These are phyloP conservation scores for Pan paniscus DNA, from an alignment of 2,113 vertebrate genomes.

Conservation along the genomic window DNA sequence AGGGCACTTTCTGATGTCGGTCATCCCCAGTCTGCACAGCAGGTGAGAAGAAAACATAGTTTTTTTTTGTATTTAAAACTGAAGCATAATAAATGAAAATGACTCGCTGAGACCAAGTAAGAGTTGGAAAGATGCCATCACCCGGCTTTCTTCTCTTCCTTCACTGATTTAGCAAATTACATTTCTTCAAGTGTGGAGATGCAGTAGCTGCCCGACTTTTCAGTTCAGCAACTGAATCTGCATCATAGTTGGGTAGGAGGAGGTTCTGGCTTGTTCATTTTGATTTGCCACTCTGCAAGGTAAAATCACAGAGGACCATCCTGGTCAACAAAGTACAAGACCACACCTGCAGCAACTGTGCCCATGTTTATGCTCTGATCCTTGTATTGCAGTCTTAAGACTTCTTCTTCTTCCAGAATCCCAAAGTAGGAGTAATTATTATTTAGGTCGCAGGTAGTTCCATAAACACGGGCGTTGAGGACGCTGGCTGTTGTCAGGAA, in stretches of 20 bases:
- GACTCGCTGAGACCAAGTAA: fast-evolving
- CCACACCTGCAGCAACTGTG: fast-evolving
- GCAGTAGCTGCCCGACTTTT: fast-evolving
- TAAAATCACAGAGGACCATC: neutral
- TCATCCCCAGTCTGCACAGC: fast-evolving
- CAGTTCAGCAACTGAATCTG: fast-evolving
- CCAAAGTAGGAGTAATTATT: fast-evolving
- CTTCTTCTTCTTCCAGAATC: fast-evolving
- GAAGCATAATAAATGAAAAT: fast-evolving
- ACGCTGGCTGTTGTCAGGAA: neutral
- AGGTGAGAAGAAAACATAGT: too few species aligned
- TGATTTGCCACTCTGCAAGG: fast-evolving
- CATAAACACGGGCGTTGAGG: fast-evolving
- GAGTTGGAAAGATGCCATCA: fast-evolving
- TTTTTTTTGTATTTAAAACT: neutral
- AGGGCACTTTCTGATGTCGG: fast-evolving
- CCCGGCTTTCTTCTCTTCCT: fast-evolving
- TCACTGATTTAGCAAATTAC: fast-evolving
- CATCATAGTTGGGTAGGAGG: fast-evolving
- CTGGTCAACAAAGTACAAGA: fast-evolving
- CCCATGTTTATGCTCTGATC: fast-evolving
- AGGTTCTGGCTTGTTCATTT: fast-evolving
- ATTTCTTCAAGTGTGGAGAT: fast-evolving
- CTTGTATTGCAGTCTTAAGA: fast-evolving
- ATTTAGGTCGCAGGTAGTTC: neutral